Evolutionary conservation across 2,113 vertebrate species (phyloP), one percentile per base, ranked within the genome.

Genomic region (Panurus biarmicus): DNA sequence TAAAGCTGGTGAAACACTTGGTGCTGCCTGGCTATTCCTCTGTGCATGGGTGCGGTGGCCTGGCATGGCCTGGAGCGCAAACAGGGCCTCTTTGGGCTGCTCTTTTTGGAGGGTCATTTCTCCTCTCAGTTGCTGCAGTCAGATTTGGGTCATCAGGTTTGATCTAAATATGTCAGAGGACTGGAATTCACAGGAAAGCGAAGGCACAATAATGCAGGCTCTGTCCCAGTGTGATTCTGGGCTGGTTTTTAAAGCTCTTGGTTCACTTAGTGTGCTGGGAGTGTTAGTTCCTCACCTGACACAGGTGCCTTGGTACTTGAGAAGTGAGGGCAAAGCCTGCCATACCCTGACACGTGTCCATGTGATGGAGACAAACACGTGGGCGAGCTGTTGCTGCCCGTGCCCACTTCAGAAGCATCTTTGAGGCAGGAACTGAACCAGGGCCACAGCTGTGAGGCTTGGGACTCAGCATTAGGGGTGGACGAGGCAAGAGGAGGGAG

Each of bases 131-230:
- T 85, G 61, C 92, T 53, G 25, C 54, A 79, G 87, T 73, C 90
- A 45, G 87, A 94, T 95, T 61, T 87, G 81, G 94, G 84, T 94
- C 91, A 94, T 38, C 70, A 75, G 74, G 66, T 94, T 94, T 89
- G 77, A 72, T 87, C 70, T 85, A 47, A 87, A 26, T 51, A 48
- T 57, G 69, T 65, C 86, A 87, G 84, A 75, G 77, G 81, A 65
- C 57, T 89, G 89, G 87, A 91, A 91, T 85, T 87, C 70, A 79
- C 2, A 5, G 40, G 72, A 72, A 80, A 91, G 77, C 80, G 72
- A 77, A 45, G 64, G 71, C 61, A 78, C 0, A n/a, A 62, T n/a
- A 48, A 78, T 0, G 4, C 70, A 35, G 40, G 38, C 73, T 76
- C 53, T 31, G 28, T 82, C 62, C 31, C 1, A 7, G n/a, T 17